phyloP scores from a whole-genome alignment of 2,113 vertebrate species.

The Phycodurus eques region DNA sequence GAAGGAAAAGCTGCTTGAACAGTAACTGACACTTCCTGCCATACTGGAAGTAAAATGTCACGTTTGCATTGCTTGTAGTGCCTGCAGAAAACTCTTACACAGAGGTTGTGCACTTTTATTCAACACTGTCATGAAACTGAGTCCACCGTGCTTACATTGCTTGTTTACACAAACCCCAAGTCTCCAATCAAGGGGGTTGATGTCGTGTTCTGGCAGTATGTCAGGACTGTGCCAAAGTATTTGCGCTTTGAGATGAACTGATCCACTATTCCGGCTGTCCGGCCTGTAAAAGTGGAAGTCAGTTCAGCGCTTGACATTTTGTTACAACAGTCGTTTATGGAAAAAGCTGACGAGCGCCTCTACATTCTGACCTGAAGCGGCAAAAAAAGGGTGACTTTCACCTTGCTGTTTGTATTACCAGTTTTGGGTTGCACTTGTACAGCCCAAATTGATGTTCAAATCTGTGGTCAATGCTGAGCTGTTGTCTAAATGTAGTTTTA shows the following conservation, averaged over 20 bases:
- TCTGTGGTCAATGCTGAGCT: not conserved
- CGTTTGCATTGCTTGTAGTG: constrained; percentile 39
- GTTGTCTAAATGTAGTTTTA: not conserved
- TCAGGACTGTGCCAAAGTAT: constrained; percentile 1
- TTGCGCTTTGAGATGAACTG: not conserved
- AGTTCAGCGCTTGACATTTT: not conserved
- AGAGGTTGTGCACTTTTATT: not conserved
- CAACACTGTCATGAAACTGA: not conserved
- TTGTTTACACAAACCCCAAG: not conserved
- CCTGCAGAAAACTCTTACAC: constrained; percentile 17
- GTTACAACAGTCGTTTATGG: not conserved
- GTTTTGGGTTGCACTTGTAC: not conserved
- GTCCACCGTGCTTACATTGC: not conserved
- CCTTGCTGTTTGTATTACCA: not conserved
- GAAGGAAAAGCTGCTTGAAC: constrained; percentile 31
- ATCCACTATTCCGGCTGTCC: not conserved
- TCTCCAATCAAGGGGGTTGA: not conserved
- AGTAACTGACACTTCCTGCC: constrained; percentile 15
- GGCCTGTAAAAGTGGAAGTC: not conserved
- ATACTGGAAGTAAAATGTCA: constrained; percentile 7
- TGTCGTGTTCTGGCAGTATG: not conserved
- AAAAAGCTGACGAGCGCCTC: not conserved
- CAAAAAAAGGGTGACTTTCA: not conserved
- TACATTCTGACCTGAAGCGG: not conserved
- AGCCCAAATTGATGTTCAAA: not conserved